Evolutionary conservation across 2,113 vertebrate species (phyloP).

Genomic region (Microtus oregoni): DNA sequence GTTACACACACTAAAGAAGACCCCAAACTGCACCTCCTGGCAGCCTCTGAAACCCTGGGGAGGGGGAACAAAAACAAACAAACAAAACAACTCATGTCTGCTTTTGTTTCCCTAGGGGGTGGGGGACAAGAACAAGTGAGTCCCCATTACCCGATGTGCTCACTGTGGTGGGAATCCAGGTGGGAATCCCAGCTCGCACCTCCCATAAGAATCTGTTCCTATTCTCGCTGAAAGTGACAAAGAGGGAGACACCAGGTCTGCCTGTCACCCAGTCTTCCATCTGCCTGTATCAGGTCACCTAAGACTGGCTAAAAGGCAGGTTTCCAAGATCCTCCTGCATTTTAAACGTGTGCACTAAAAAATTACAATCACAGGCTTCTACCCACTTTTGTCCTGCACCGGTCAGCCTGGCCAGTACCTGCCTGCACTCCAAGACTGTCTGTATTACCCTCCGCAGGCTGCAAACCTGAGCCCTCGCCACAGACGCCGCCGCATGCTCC

Average conservation of each 20-base stretch:
- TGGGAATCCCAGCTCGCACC: neutral
- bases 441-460: neutral
- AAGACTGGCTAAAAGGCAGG: neutral
- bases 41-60: neutral
- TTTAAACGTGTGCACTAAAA: neutral
- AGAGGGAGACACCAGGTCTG: too few species aligned
- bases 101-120: neutral
- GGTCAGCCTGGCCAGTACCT: neutral
- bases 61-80: neutral
- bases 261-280: neutral
- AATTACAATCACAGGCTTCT: neutral
- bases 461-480: neutral
- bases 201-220: neutral
- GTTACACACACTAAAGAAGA: neutral
- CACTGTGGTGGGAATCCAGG: neutral
- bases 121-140: neutral
- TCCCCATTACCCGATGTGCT: accelerated
- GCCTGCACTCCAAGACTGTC: neutral
- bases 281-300: neutral
- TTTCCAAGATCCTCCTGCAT: neutral
- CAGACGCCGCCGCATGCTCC: slow-evolving; percentile 27
- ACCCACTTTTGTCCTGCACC: neutral
- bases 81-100: neutral
- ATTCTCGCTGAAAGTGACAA: accelerated
- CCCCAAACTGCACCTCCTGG: neutral